phyloP scores from a whole-genome alignment of 2,888 invertebrate species.

The Erynnis tages region DNA sequence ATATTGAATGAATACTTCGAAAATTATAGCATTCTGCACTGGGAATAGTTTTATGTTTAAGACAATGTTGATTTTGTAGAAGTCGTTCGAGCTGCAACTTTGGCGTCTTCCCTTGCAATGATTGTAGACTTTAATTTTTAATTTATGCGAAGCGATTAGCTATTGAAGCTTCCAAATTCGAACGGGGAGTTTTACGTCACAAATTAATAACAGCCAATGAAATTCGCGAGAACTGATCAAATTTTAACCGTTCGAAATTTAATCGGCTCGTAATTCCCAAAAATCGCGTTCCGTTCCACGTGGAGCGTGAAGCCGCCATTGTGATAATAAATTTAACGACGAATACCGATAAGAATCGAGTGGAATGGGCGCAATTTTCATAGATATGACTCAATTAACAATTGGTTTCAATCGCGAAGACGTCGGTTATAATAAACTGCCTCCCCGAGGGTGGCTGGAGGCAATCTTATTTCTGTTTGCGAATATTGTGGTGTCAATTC shows the following conservation, averaged over 20 bases:
- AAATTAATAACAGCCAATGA: constrained; percentile 25
- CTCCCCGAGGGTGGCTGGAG: constrained; percentile 62
- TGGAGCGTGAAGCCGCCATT: constrained; percentile 58
- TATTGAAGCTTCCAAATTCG: constrained; percentile 7
- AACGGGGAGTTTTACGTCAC: constrained; percentile 23
- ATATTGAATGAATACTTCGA: constrained; percentile 21
- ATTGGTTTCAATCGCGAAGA: constrained; percentile 81
- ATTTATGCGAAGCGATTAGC: not conserved
- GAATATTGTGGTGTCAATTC: constrained; percentile 81
- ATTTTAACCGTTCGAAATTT: constrained; percentile 37
- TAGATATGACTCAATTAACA: constrained; percentile 82
- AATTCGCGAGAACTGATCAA: constrained; percentile 32
- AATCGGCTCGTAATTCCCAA: constrained; percentile 50
- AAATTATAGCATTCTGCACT: constrained; percentile 1
- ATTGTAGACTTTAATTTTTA: not conserved
- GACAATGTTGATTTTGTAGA: not conserved
- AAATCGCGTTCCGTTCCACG: constrained; percentile 56
- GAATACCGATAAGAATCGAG: constrained; percentile 77
- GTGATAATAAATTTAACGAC: constrained; percentile 73
- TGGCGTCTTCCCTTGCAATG: no score
- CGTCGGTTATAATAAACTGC: constrained; percentile 77
- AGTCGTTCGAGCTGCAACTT: not conserved
- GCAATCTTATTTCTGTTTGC: constrained; percentile 80
- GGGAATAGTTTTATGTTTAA: constrained; percentile 16
- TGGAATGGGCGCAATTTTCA: constrained; percentile 76